Conservation (phyloP, 1,140 invertebrate genomes). For the Trinorchestia longiramus region DNA sequence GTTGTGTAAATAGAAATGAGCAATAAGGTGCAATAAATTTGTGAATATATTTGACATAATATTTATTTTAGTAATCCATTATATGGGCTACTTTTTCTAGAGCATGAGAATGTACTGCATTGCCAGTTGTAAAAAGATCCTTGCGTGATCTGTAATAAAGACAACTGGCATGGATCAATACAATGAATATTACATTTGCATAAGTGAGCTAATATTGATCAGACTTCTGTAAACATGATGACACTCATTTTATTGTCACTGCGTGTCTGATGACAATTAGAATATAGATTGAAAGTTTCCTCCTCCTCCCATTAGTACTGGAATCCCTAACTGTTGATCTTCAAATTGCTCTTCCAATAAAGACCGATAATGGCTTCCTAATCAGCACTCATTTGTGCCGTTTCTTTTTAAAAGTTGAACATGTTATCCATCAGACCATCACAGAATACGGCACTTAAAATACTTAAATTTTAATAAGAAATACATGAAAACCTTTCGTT, state of each 20-base stretch:
- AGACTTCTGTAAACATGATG: not conserved
- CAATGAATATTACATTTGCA: not conserved
- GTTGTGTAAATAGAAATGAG: not conserved
- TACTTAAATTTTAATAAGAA: not conserved
- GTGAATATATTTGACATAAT: too few relatives aligned
- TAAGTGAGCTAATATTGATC: not conserved
- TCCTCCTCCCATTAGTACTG: not conserved
- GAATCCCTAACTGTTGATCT: conserved; percentile 46
- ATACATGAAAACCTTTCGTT: not conserved
- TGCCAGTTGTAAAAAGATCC: too few relatives aligned
- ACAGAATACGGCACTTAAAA: not conserved
- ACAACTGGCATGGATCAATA: not conserved
- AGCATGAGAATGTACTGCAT: too few relatives aligned
- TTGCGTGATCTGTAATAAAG: too few relatives aligned
- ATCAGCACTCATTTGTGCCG: not conserved
- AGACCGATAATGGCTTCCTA: not conserved
- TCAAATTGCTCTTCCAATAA: not conserved
- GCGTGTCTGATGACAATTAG: conserved; percentile 38
- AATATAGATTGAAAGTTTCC: not conserved
- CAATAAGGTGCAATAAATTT: too few relatives aligned
- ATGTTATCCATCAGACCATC: not conserved
- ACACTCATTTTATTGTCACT: not conserved
- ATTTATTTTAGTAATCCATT: too few relatives aligned
- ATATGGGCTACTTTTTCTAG: too few relatives aligned
- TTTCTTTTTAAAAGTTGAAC: too few relatives aligned